Percentiles rank a stretch among this genome's conserved stretches.
Conservation (phyloP, 2,888 invertebrate species). For the Scelioninae gen. 1 region DNA sequence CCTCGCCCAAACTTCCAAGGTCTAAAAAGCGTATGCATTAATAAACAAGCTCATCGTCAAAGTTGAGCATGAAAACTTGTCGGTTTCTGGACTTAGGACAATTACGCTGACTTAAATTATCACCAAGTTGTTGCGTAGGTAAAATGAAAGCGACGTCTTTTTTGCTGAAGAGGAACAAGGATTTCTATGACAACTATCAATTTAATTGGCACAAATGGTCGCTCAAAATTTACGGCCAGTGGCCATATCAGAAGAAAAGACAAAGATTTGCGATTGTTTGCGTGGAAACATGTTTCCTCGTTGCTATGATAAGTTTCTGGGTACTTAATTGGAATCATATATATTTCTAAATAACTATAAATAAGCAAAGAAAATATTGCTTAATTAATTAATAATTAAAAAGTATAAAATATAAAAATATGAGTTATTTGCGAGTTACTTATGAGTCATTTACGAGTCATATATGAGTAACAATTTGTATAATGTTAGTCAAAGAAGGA, state of each 20-base stretch:
- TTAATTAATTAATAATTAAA: no score
- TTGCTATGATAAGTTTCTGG: conserved; percentile 18
- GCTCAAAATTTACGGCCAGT: conserved; percentile 26
- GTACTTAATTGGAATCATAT: neutral
- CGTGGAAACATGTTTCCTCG: conserved; percentile 15
- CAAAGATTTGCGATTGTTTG: conserved; percentile 15
- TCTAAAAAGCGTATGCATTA: conserved; percentile 39
- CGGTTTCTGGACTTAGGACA: conserved; percentile 20
- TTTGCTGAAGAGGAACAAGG: neutral
- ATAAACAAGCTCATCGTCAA: conserved; percentile 40
- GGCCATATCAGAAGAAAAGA: conserved; percentile 21
- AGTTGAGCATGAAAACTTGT: conserved; percentile 34
- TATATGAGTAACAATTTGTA: no score
- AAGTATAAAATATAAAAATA: no score
- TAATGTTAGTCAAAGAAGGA: no score
- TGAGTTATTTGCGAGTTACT: no score
- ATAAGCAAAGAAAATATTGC: no score
- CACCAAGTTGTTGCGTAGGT: conserved; percentile 11
- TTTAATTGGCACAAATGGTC: conserved; percentile 20
- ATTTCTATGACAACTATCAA: conserved; percentile 26
- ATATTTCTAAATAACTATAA: no score
- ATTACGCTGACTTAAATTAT: conserved; percentile 8
- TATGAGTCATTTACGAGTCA: no score
- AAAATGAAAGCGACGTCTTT: conserved; percentile 18
- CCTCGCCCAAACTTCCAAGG: conserved; percentile 24